Base-by-base conservation (phyloP, 1,140 invertebrate species). In the Monomorium pharaonis region DNA sequence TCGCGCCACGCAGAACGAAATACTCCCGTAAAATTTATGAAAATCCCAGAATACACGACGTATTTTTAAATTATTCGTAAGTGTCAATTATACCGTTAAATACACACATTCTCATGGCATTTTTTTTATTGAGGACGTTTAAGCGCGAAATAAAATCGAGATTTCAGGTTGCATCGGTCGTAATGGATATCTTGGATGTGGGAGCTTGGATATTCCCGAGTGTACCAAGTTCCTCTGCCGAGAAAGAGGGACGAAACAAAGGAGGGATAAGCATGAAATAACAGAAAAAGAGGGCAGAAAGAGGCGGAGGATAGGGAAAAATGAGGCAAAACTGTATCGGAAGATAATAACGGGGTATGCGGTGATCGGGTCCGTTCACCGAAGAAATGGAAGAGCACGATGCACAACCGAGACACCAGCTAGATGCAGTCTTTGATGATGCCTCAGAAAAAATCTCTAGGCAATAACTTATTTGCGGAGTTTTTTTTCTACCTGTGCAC, bases 291-390 rank as follows among this genome's bases (percentile, higher is more conserved):
- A 88, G 86, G 83, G 86, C 67, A 87, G 83, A 76, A 60, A 56
- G 84, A 78, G 37, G 83, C 88, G 83, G 77, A 69, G 91, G 89
- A 90, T 86, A 81, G 76, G 80, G 86, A 91, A 92, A 88, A 85
- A 88, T 88, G 86, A 89, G 88, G 87, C 87, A 83, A 89, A 89
- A 92, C 90, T 92, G 91, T 91, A 93, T 92, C 92, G 90, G 85
- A 84, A 89, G 88, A 92, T 93, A 93, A 93, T 93, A 88, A 93
- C 67, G 89, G 92, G 92, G 88, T 92, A 86, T 85, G 78, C 88
- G 77, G 85, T 75, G 89, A 91, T 91, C 86, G 81, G 63, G 89
- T 85, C 77, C 85, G 81, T 90, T 90, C 91, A 89, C 84, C 84
- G 78, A 37, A 72, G 69, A 89, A 88, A 77, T 88, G 87, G 75